These are phyloP conservation scores for Notiomystis cincta DNA, from an alignment of 2,113 vertebrate species.

Conservation along the genomic window DNA sequence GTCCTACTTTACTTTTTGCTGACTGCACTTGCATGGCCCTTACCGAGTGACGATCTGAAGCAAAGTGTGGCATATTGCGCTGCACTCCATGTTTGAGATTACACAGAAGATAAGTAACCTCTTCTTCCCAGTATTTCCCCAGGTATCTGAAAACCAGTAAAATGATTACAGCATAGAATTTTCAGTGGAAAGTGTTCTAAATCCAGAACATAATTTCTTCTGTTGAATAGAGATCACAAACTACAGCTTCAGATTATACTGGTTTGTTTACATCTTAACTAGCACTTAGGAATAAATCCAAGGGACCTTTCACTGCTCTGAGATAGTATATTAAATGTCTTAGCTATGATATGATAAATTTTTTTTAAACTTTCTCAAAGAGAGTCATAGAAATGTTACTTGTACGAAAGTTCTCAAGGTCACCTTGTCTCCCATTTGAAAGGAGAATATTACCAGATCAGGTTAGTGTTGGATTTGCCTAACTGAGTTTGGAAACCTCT, in stretches of 20 bases:
- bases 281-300: neutral
- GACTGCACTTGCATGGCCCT: neutral
- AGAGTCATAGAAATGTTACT: neutral
- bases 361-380: neutral
- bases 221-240: neutral
- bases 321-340: neutral
- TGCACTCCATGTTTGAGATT: neutral
- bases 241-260: neutral
- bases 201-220: neutral
- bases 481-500: neutral
- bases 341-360: neutral
- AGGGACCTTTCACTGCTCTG: neutral
- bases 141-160: neutral
- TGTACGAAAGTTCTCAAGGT: neutral
- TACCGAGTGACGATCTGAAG: neutral
- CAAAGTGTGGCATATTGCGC: neutral
- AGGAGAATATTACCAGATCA: neutral
- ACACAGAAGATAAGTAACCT: neutral
- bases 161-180: neutral
- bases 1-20: neutral
- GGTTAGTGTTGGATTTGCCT: neutral
- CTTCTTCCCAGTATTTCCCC: neutral
- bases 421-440: neutral
- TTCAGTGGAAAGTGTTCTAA: neutral
- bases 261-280: neutral